Base-by-base conservation (phyloP, 2,113 vertebrate species). In the Dascyllus trimaculatus region DNA sequence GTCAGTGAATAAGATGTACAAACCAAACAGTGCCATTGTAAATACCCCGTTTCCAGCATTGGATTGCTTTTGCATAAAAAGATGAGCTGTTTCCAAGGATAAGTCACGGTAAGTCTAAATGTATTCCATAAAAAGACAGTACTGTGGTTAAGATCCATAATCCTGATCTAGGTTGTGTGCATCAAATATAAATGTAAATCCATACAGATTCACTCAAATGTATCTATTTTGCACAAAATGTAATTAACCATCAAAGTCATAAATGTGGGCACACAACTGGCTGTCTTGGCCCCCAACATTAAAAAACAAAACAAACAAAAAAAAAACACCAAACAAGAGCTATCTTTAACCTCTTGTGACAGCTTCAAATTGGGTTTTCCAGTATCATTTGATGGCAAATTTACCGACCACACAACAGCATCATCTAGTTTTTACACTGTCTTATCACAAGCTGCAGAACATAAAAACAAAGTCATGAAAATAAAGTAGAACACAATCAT, bases 211-310 rank as follows among this genome's bases (percentile, higher is more conserved):
- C 15, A 54, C 25, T 57, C 6, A 26, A 60, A 4, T 64, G 17
- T 26, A 40, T 15, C 4, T 59, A n/a, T n/a, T 1, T 54, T 29
- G 29, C 29, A 54, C 7, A 58, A 61, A 69, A 58, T 17, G 2
- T 4, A 52, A 64, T 15, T 46, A 38, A 49, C 71, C 24, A 48
- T 66, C 14, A 54, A 60, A 77, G 18, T 15, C 14, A 35, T 17
- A 24, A 10, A 48, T 4, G 1, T 35, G 53, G 8, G 19, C 68
- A 45, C 22, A 56, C 11, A 38, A 38, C 24, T 25, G 17, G n/a
- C n/a, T 24, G 24, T 24, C 9, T 69, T 45, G n/a, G 17, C 46
- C 6, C 6, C 17, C 3, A 29, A 5, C 14, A 18, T 17, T 24
- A 35, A 35, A 35, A 35, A 17, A n/a, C 22, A 5, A 52, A 11